Evolutionary conservation across 2,888 invertebrate species (phyloP).

Genomic region (Cylindroiulus punctatus): DNA sequence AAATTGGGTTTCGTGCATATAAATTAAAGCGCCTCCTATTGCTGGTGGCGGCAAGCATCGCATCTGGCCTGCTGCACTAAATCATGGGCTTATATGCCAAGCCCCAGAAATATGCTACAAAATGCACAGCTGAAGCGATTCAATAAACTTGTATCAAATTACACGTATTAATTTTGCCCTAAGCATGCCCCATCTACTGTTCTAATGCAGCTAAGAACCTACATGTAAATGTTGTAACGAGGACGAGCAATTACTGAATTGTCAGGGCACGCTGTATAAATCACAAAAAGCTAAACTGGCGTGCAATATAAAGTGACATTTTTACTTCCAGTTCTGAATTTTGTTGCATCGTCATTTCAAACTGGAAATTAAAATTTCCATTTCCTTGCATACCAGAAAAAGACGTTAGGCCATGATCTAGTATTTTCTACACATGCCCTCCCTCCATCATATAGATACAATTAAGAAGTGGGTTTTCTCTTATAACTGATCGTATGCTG

Average conservation of each 20-base stretch:
- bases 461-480: too few species aligned
- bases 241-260: background rate
- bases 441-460: too few species aligned
- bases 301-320: too few species aligned
- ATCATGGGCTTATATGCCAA: background rate
- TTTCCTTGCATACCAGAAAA: too few species aligned
- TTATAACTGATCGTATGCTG: too few species aligned
- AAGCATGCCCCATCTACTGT: background rate
- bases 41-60: constrained; percentile 15
- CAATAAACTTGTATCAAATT: constrained; percentile 26
- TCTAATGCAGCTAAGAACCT: background rate
- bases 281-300: too few species aligned
- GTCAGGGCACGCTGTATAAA: background rate
- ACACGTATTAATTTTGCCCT: background rate
- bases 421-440: too few species aligned
- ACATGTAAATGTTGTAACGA: background rate
- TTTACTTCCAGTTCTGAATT: too few species aligned
- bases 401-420: too few species aligned
- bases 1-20: constrained; percentile 6
- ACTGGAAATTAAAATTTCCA: too few species aligned
- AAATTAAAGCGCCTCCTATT: constrained; percentile 25
- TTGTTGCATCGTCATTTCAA: too few species aligned
- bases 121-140: background rate
- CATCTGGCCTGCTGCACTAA: background rate
- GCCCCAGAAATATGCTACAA: background rate